These are phyloP conservation scores for Xanthostigma xanthostigma DNA, from an alignment of 2,888 invertebrate species.

Conservation along the genomic window DNA sequence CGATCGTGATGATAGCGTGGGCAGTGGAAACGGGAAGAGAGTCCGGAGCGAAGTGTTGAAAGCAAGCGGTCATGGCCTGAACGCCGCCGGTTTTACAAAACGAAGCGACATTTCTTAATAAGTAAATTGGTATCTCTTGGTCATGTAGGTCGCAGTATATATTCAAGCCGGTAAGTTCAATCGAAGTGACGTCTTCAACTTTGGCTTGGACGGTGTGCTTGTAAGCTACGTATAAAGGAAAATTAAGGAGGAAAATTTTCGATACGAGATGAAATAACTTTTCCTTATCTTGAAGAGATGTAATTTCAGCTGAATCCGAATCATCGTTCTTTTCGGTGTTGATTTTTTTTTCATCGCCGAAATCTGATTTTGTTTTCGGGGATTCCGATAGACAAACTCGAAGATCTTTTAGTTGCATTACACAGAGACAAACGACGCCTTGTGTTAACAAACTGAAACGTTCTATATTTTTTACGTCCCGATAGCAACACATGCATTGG, in stretches of 20 bases:
- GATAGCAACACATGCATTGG: conserved; percentile 91
- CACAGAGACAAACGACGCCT: conserved; percentile 68
- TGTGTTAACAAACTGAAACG: conserved; percentile 80
- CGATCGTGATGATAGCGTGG: conserved; percentile 78
- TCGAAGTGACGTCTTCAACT: conserved; percentile 67
- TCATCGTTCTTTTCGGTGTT: conserved; percentile 24
- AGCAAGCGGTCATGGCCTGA: conserved; percentile 73
- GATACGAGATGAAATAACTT: conserved; percentile 76
- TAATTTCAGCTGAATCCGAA: conserved; percentile 27
- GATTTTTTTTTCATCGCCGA: conserved; percentile 18
- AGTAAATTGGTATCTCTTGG: conserved; percentile 80
- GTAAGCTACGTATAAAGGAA: conserved; percentile 76
- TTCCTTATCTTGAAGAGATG: conserved; percentile 69
- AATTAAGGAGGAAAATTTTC: conserved; percentile 78
- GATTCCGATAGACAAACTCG: conserved; percentile 20
- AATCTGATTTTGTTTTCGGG: conserved; percentile 7
- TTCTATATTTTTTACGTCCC: conserved; percentile 85
- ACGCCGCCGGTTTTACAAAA: conserved; percentile 88
- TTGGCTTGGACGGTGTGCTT: conserved; percentile 71
- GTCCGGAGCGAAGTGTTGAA: conserved; percentile 58
- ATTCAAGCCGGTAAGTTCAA: conserved; percentile 65
- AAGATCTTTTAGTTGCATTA: conserved; percentile 66
- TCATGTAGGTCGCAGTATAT: conserved; percentile 85
- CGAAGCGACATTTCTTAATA: conserved; percentile 81
- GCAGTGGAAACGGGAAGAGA: conserved; percentile 75